Evolutionary conservation across 2,113 vertebrate species (phyloP), one percentile per base, ranked within the genome.

Genomic region (Phaethon lepturus): DNA sequence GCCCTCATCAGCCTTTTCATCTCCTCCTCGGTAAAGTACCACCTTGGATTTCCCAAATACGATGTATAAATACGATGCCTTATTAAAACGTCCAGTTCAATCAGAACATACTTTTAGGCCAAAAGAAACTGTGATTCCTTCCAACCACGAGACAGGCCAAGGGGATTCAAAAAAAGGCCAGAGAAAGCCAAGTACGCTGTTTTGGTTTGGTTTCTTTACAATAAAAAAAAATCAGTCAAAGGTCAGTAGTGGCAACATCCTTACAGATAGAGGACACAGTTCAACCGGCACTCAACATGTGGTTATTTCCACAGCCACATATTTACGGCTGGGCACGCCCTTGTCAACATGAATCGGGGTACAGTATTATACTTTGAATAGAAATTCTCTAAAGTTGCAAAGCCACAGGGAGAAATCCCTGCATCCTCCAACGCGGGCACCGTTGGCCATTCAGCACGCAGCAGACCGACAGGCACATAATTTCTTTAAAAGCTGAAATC

Each of bases 341-440:
- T 67, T 7, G 1, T 11, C 66, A 31, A 6, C 18, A 0, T 3
- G 14, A 69, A 50, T 2, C 4, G 1, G 25, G 58, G 40, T 24
- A 44, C 26, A n/a, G 23, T 53, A 13, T 8, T 40, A 15, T 28
- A 52, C 17, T 77, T 49, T 9, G 45, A 50, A 22, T 3, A 25
- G 26, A 74, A 73, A 64, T 35, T 60, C 55, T 66, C 64, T 17
- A 38, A 50, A 59, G 40, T 4, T 73, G 38, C 16, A 69, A 49
- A 74, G n/a, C n/a, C 24, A 6, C 4, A 19, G 18, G 9, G 45
- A 33, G 24, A 77, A 67, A 59, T 7, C 31, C 17, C 49, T 11
- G 1, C 22, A 29, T 33, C 10, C 11, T 26, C 60, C 5, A 6
- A 4, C 31, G 35, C 2, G 0, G 64, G 76, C 55, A 63, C 2